These are phyloP conservation scores for Drosophila infuscata DNA, from an alignment of 2,888 invertebrate species.

Conservation along the genomic window DNA sequence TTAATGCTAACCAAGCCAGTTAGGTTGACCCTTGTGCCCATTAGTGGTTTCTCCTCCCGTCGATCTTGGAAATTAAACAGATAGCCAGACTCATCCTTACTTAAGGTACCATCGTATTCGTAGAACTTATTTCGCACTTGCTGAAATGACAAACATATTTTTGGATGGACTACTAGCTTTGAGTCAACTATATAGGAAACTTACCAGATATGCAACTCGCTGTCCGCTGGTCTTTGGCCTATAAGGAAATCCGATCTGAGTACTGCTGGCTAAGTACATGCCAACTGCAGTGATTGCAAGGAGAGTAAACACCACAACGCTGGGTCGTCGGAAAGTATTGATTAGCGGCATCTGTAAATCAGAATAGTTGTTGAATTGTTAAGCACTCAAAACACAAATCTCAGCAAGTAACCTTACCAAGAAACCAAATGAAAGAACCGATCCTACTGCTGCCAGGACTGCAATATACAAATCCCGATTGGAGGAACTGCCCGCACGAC, in stretches of 20 bases:
- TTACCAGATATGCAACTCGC: conserved; percentile 84
- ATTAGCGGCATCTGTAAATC: conserved; percentile 46
- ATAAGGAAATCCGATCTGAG: conserved; percentile 87
- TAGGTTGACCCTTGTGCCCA: conserved; percentile 58
- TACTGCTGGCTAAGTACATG: conserved; percentile 73
- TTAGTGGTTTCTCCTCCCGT: conserved; percentile 54
- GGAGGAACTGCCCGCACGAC: conserved; percentile 83
- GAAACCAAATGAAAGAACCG: conserved; percentile 81
- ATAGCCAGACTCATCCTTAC: conserved; percentile 85
- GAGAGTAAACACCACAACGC: conserved; percentile 30
- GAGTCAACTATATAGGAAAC: accelerated
- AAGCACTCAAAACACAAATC: too few relatives aligned
- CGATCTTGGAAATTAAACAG: conserved; percentile 85
- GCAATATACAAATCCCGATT: conserved; percentile 87
- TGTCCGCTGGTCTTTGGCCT: conserved; percentile 85
- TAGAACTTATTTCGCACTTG: conserved; percentile 85
- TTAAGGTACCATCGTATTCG: conserved; percentile 79
- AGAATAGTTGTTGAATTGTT: too few relatives aligned
- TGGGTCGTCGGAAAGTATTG: conserved; percentile 56
- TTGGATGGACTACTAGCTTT: background rate
- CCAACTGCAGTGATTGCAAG: conserved; percentile 26
- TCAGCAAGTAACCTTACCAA: conserved; percentile 63
- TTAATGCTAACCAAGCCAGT: conserved; percentile 59
- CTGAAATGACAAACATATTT: conserved; percentile 70
- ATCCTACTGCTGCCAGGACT: conserved; percentile 80